phyloP scores from a whole-genome alignment of 2,113 vertebrate genomes.

The Trochalopteron elliotii region DNA sequence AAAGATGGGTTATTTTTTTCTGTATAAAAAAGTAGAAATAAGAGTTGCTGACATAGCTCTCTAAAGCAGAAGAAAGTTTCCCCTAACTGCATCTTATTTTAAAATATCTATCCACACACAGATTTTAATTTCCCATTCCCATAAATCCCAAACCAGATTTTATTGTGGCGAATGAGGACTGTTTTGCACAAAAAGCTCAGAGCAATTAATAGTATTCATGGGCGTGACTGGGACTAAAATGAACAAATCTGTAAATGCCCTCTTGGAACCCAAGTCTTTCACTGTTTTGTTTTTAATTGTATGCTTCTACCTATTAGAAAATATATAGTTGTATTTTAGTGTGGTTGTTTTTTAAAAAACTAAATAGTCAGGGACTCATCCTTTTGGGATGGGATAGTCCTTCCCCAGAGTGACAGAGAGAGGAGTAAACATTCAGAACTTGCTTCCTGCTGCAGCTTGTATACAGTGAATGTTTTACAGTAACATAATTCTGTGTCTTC shows the following conservation, averaged over 20 bases:
- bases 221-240: conserved; percentile 36
- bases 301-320: background rate
- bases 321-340: background rate
- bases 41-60: background rate
- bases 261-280: background rate
- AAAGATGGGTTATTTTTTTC: background rate
- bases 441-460: background rate
- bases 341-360: background rate
- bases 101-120: background rate
- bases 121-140: background rate
- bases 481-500: background rate
- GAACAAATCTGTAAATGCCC: background rate
- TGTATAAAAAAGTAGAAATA: background rate
- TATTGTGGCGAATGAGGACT: conserved; percentile 1
- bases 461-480: background rate
- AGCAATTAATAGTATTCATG: conserved; percentile 44
- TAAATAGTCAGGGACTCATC: background rate
- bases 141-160: conserved; percentile 36
- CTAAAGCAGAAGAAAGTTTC: background rate
- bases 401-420: background rate
- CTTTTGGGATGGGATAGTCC: background rate
- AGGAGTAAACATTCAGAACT: background rate
- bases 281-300: background rate
- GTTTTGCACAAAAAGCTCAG: conserved; percentile 44
- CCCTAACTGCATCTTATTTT: background rate